Evolutionary conservation across 2,113 vertebrate species (phyloP).

Genomic region (Campylomormyrus numenius): DNA sequence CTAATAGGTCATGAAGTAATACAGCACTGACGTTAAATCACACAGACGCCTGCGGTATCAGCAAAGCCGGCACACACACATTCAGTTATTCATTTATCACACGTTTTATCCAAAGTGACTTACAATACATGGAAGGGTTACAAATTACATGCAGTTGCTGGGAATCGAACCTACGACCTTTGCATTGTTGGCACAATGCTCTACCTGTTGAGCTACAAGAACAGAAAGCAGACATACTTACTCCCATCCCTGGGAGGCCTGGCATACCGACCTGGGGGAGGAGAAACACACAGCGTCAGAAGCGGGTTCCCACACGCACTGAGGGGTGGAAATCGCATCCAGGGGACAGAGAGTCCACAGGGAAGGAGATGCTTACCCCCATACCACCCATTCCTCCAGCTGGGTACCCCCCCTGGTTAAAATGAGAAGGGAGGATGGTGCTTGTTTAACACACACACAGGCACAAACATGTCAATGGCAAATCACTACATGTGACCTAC

Average conservation of each 20-base stretch:
- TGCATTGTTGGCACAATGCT: not conserved
- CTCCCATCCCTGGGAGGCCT: slow-evolving; percentile 12
- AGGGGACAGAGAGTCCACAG: too few species aligned
- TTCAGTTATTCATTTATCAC: not conserved
- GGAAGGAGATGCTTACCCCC: not conserved
- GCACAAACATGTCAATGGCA: not conserved
- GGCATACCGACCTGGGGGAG: not conserved
- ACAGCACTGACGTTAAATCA: not conserved
- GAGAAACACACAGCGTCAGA: not conserved
- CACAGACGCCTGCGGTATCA: not conserved
- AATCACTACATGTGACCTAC: slow-evolving; percentile 20
- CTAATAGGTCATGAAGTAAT: not conserved
- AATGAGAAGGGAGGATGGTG: not conserved
- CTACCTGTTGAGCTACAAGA: not conserved
- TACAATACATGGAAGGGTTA: not conserved
- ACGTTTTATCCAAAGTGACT: not conserved
- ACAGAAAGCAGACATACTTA: not conserved
- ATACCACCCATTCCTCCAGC: slow-evolving; percentile 17
- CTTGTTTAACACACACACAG: not conserved
- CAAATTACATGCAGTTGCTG: not conserved
- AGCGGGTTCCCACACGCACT: not conserved
- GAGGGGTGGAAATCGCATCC: not conserved
- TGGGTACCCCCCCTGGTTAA: slow-evolving; percentile 19
- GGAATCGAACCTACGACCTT: not conserved
- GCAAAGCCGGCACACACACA: not conserved